Conservation (phyloP, 2,113 vertebrate genomes). For the Ardeotis arabs region DNA sequence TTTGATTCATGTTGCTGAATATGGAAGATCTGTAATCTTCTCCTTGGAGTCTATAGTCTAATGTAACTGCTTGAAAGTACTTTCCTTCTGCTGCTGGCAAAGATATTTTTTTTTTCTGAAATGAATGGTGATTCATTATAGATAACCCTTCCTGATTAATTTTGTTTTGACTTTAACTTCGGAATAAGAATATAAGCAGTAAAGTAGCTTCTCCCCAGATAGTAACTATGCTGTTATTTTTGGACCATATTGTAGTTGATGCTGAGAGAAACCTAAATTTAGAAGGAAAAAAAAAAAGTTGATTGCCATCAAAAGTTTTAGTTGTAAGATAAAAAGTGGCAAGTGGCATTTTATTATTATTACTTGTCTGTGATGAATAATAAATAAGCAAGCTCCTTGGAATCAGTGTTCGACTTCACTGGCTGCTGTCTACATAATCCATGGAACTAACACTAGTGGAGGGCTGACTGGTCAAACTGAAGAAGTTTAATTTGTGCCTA, state of each 20-base stretch:
- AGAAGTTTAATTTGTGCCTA: neutral
- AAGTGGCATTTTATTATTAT: neutral
- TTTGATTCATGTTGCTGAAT: slow-evolving; percentile 71
- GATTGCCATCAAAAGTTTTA: slow-evolving; percentile 68
- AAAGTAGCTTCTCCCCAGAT: slow-evolving; percentile 48
- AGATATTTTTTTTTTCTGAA: slow-evolving; percentile 53
- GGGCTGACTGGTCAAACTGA: neutral
- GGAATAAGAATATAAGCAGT: slow-evolving; percentile 43
- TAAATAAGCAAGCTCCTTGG: slow-evolving; percentile 56
- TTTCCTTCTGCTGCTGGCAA: slow-evolving; percentile 51
- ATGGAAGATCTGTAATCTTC: slow-evolving; percentile 65
- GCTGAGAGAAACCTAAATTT: slow-evolving; percentile 65
- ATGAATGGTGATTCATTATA: slow-evolving; percentile 76
- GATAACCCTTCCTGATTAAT: slow-evolving; percentile 77
- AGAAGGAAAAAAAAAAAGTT: slow-evolving; percentile 35
- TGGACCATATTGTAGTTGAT: slow-evolving; percentile 35
- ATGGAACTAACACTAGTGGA: neutral
- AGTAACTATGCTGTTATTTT: slow-evolving; percentile 65
- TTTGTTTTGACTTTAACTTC: slow-evolving; percentile 79
- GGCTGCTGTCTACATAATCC: neutral
- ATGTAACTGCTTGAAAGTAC: slow-evolving; percentile 63
- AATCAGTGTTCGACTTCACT: slow-evolving; percentile 24
- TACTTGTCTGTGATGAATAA: slow-evolving; percentile 61
- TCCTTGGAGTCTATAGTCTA: slow-evolving; percentile 58
- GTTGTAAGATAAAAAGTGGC: slow-evolving; percentile 50